Base-by-base conservation (phyloP, 2,888 invertebrate genomes). In the Drosophila tanythrix region DNA sequence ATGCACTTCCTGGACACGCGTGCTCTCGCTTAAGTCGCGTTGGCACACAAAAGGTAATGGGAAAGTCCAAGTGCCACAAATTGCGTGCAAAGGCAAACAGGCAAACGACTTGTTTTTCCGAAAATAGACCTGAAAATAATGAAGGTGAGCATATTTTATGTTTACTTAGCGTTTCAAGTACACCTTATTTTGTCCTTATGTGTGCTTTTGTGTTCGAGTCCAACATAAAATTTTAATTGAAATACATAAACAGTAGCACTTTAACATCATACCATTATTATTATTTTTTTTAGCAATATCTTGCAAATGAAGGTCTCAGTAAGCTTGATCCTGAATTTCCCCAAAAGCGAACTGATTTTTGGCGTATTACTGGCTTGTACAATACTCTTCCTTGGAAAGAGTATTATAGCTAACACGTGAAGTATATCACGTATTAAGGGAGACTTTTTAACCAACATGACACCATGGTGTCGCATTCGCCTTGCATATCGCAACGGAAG, bases 1-100 rank as follows among this genome's bases (percentile, higher is more conserved):
- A 81, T 83, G 83, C 82, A 83, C 79, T 83, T 83, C 83, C 81
- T 78, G 81, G 21, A 74, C 74, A 81, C 56, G 60, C 62, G 38
- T 15, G 27, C 48, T 33, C 40, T 33, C 21, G 38, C 31, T 46
- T 29, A 38, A 31, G 53, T 21, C 35, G 15, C 56, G 38, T 13
- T 25, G 25, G 18, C 29, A 48, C 50, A 68, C 74, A 55, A 51
- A 59, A 55, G 53, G 50, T 74, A 74, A 63, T 63, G 55, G 31
- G 55, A 51, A 15, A 13, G 53, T 29, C 25, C 46, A 36, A 43
- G 38, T 60, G 36, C 74, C 57, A 61, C 61, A 40, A 40, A n/a
- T 40, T 4, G 40, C n/a, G 10, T 40, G 40, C n/a, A 40, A n/a
- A n/a, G 2, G 74, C 53, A 68, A 74, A 68, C 60, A 58, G 52